Evolutionary conservation across 2,113 vertebrate species (phyloP).

Genomic region (Leucopternis melanops): DNA sequence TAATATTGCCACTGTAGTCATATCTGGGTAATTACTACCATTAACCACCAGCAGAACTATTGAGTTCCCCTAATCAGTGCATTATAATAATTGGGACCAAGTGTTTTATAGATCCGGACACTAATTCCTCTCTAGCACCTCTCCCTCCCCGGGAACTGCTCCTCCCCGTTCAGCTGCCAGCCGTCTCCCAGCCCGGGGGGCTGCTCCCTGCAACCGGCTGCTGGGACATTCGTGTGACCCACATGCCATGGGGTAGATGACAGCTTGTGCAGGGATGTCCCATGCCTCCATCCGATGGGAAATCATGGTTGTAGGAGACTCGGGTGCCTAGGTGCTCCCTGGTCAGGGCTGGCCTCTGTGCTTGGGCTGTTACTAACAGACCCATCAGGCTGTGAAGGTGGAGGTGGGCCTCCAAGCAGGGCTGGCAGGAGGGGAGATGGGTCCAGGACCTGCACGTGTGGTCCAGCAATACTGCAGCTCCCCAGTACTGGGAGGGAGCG

Average conservation of each 20-base stretch:
- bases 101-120: slow-evolving; percentile 59
- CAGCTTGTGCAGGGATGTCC: no score
- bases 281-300: fast-evolving
- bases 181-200: fast-evolving
- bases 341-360: not conserved
- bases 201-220: not conserved
- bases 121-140: slow-evolving; percentile 54
- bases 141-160: not conserved
- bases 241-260: fast-evolving
- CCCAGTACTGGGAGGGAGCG: not conserved
- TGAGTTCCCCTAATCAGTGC: slow-evolving; percentile 65
- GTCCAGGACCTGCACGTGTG: fast-evolving
- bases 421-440: not conserved
- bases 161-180: not conserved
- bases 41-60: slow-evolving; percentile 64
- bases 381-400: not conserved
- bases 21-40: slow-evolving; percentile 62
- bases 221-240: not conserved
- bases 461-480: not conserved
- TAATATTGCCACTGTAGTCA: slow-evolving; percentile 63
- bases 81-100: slow-evolving; percentile 67
- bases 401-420: not conserved
- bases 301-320: not conserved
- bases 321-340: not conserved
- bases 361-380: not conserved